Base-by-base conservation (phyloP, 2,888 invertebrate species). In the Drosophila suboccidentalis region DNA sequence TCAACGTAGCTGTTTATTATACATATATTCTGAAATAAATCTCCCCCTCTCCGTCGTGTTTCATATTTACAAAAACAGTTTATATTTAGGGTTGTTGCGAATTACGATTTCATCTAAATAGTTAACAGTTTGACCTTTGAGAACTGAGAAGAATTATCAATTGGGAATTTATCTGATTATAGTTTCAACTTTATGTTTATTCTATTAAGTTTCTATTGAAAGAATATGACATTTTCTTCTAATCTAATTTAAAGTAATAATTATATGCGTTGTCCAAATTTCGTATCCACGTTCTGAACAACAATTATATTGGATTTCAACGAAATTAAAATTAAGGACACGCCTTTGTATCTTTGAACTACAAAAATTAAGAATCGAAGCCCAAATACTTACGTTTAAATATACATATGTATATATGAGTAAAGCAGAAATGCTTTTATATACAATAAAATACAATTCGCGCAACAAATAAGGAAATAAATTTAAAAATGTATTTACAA, bases 1-100 rank as follows among this genome's bases (percentile, higher is more conserved):
- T 80, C 64, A 71, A 58, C 51, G 68, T 64, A 80, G 77, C 60
- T 69, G 77, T 77, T 82, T 60, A 59, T 62, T 66, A 70, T 61
- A 73, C 10, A 46, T 57, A 71, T 78, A 82, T 78, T 70, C 29
- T 29, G 32, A 64, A 55, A 61, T 55, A 72, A 43, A 43, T 63
- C 17, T 26, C 44, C 47, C 39, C n/a, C 39, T n/a, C 49, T 41
- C 19, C 19, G 38, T 50, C 41, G 63, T 53, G 43, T 61, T 29
- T 22, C 47, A 22, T 61, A 70, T 55, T 68, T 61, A 19, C 47
- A 39, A 6, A 6, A 10, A 11, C 39, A 41, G 44, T 29, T 29
- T 43, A 11, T 2, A n/a, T 62, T 51, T 46, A 44, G 34, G 19
- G n/a, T 34, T 55, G 34, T 34, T 36, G 43, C 44, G 22, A 44